Percentiles rank a stretch among this genome's conserved stretches.
Conservation (phyloP, 30 jellyfish, hydroid and myxozoan genomes). For the Haliclystus octoradiatus region DNA sequence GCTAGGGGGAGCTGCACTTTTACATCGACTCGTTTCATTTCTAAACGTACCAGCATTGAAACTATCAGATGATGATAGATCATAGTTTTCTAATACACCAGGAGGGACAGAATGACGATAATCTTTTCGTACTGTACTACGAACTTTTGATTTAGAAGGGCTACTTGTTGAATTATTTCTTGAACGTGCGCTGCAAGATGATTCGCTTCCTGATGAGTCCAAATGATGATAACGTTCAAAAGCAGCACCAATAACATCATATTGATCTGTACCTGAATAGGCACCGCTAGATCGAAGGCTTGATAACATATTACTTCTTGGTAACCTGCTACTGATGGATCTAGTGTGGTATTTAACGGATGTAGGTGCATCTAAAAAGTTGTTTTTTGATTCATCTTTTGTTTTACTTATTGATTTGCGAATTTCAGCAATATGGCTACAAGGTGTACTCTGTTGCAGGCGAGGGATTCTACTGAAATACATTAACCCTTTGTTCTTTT, state of each 20-base stretch:
- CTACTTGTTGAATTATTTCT: neutral
- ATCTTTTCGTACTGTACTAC: neutral
- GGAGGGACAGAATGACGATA: neutral
- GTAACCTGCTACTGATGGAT: neutral
- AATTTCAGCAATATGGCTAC: conserved; percentile 76
- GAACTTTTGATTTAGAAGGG: neutral
- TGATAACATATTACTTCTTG: neutral
- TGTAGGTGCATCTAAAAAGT: conserved; percentile 1
- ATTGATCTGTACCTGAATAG: conserved; percentile 32
- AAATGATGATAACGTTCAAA: conserved; percentile 13
- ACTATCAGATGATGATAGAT: neutral
- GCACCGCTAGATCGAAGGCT: neutral
- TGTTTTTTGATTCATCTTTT: conserved; percentile 6
- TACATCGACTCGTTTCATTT: neutral
- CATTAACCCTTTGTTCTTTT: neutral
- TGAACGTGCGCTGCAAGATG: too few species aligned
- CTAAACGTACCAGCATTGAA: neutral
- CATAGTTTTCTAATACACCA: neutral
- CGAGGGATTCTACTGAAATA: conserved; percentile 77
- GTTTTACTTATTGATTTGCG: conserved; percentile 52
- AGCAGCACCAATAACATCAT: conserved; percentile 34
- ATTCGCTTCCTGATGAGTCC: neutral
- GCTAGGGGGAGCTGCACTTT: neutral
- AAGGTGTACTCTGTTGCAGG: conserved; percentile 60
- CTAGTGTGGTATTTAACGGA: conserved; percentile 5